phyloP scores from a whole-genome alignment of 1,140 invertebrate genomes.

The Aleiodes sp. region DNA sequence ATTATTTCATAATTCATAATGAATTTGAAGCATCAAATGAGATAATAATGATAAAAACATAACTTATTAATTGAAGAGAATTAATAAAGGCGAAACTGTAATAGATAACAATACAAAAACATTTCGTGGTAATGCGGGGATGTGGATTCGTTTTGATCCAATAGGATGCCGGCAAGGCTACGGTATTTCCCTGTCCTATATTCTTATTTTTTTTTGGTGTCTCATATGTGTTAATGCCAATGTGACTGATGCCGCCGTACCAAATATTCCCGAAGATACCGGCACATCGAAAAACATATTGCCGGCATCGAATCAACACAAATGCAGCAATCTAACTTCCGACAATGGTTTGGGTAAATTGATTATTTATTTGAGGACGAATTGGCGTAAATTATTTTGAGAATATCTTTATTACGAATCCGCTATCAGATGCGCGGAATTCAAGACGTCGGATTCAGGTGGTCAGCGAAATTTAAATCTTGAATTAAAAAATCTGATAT shows the following conservation, averaged over 20 bases:
- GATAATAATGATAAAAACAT: too few relatives aligned
- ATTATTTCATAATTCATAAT: too few relatives aligned
- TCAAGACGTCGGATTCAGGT: too few relatives aligned
- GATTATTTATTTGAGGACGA: conserved; percentile 22
- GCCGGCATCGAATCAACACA: conserved; percentile 47
- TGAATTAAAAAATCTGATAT: too few relatives aligned
- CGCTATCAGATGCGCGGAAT: too few relatives aligned
- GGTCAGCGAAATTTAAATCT: too few relatives aligned
- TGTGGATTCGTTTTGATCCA: conserved; percentile 61
- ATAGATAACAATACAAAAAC: too few relatives aligned
- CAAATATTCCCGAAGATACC: conserved; percentile 47
- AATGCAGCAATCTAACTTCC: conserved; percentile 61
- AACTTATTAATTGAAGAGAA: too few relatives aligned
- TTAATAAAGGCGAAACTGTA: too few relatives aligned
- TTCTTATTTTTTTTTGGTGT: conserved; percentile 52
- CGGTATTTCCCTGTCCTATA: conserved; percentile 52
- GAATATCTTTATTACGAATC: too few relatives aligned
- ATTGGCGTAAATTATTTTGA: too few relatives aligned
- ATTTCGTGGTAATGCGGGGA: conserved; percentile 63
- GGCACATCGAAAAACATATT: conserved; percentile 52
- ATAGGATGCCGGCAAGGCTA: conserved; percentile 60
- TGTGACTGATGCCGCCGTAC: conserved; percentile 49
- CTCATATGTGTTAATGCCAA: conserved; percentile 51
- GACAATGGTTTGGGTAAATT: conserved; percentile 45
- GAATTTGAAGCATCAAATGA: too few relatives aligned